Evolutionary conservation across 2,888 invertebrate species (phyloP).

Genomic region (Operophtera brumata): DNA sequence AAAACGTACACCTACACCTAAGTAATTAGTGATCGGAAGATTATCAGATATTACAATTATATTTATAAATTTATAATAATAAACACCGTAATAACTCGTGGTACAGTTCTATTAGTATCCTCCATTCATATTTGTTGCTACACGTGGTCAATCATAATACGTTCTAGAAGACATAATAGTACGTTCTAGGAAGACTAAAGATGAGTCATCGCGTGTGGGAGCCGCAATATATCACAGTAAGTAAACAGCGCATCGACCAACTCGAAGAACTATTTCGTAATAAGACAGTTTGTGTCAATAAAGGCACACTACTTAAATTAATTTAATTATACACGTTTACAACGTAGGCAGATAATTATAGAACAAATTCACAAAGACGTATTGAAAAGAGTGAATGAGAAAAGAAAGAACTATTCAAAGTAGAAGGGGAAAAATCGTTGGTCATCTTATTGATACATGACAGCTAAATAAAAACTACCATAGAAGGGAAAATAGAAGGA

Average conservation of each 20-base stretch:
- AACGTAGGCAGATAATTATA: not conserved
- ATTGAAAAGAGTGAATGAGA: too few relatives aligned
- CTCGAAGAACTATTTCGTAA: constrained; percentile 23
- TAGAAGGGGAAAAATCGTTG: too few relatives aligned
- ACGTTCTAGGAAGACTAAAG: constrained; percentile 9
- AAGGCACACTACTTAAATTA: constrained; percentile 1
- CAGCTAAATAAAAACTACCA: too few relatives aligned
- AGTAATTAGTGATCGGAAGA: too few relatives aligned
- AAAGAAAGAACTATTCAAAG: too few relatives aligned
- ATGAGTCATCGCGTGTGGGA: constrained; percentile 20
- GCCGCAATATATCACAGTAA: constrained; percentile 2
- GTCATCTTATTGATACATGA: too few relatives aligned
- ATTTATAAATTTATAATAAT: not conserved
- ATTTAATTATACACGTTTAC: not conserved
- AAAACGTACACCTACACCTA: too few relatives aligned
- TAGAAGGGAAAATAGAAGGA: too few relatives aligned
- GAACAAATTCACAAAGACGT: not conserved
- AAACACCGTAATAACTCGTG: not conserved
- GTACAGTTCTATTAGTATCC: not conserved
- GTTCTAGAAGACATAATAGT: constrained; percentile 9
- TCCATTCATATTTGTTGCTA: constrained; percentile 9
- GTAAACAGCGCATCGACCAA: constrained; percentile 21
- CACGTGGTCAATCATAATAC: constrained; percentile 2
- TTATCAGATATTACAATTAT: too few relatives aligned
- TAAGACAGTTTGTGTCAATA: not conserved